Percentiles rank a stretch among this genome's conserved stretches.
These are phyloP conservation scores for Melopsittacus undulatus DNA, from an alignment of 2,797 vertebrate genomes.

Conservation along the genomic window DNA sequence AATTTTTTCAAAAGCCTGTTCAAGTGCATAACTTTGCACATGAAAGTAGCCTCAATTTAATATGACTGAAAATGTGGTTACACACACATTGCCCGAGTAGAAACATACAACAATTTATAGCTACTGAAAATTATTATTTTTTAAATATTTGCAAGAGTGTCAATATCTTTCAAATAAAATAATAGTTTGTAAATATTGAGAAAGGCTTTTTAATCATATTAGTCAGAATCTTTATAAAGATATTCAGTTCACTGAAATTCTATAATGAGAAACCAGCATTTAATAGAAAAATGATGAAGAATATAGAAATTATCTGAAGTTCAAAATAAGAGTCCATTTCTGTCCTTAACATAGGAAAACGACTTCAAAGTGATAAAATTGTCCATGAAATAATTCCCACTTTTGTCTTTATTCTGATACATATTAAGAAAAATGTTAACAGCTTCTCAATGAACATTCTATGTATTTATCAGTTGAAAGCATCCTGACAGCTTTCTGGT, in stretches of 20 bases:
- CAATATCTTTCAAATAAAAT: neutral
- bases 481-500: neutral
- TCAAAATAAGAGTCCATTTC: neutral
- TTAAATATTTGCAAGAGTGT: neutral
- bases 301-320: neutral
- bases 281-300: neutral
- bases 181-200: neutral
- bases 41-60: neutral
- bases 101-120: neutral
- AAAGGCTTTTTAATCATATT: neutral
- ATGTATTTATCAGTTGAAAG: neutral
- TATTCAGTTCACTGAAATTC: neutral
- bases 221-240: neutral
- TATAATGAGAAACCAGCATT: neutral
- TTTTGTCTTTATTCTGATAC: neutral
- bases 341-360: neutral
- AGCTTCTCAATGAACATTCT: neutral
- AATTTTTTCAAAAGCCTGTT: neutral
- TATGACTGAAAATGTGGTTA: neutral
- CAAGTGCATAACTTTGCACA: neutral
- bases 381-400: neutral
- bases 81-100: neutral
- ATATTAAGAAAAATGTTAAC: neutral
- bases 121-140: neutral
- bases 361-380: neutral